Evolutionary conservation across 2,113 vertebrate species (phyloP).

Genomic region (Pituophis catenifer): DNA sequence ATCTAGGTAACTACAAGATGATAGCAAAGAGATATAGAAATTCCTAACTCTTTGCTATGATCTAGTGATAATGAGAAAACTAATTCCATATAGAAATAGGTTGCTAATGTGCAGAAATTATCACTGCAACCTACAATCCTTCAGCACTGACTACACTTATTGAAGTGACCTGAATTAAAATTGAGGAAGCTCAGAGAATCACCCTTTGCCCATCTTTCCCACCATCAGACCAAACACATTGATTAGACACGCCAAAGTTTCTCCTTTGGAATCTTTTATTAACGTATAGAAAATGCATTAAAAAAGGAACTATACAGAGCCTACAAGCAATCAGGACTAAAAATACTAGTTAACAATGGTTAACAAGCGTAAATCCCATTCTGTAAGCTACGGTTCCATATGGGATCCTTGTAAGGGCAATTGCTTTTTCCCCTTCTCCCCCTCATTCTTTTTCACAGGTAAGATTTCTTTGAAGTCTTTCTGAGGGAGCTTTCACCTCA

Average conservation of each 20-base stretch:
- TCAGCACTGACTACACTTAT: background rate
- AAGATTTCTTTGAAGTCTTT: slow-evolving; percentile 23
- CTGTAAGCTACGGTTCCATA: slow-evolving; percentile 70
- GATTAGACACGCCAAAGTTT: background rate
- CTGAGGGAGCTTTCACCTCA: background rate
- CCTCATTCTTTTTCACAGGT: slow-evolving; percentile 19
- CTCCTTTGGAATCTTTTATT: slow-evolving; percentile 94
- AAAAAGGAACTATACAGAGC: slow-evolving; percentile 98
- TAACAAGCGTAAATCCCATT: slow-evolving; percentile 77
- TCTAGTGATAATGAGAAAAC: background rate
- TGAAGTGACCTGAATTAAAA: background rate
- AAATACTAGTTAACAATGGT: slow-evolving; percentile 89
- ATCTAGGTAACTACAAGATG: background rate
- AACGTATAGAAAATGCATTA: slow-evolving; percentile 99
- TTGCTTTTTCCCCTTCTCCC: slow-evolving; percentile 20
- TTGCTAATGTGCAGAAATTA: background rate
- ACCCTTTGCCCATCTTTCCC: background rate
- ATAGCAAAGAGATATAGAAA: background rate
- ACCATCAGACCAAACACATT: background rate
- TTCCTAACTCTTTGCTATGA: background rate
- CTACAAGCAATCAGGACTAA: slow-evolving; percentile 88
- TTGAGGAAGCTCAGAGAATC: background rate
- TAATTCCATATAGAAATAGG: background rate
- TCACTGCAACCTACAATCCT: background rate
- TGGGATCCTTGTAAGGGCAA: slow-evolving; percentile 16